Conservation (phyloP, 2,113 vertebrate species). For the Sinocyclocheilus anophthalmus region DNA sequence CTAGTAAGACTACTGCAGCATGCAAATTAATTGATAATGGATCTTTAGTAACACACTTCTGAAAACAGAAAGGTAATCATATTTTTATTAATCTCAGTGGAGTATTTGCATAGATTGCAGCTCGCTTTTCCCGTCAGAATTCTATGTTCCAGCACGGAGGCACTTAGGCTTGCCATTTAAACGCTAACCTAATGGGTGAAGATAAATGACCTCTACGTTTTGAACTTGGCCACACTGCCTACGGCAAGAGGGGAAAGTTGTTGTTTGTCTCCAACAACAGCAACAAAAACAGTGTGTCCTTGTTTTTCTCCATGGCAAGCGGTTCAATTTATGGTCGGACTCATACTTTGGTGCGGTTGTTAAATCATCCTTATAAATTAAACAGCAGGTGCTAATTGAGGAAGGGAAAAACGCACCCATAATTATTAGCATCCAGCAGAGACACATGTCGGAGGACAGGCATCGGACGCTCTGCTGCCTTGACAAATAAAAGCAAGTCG, state of each 20-base stretch:
- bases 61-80: constrained; percentile 41
- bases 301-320: constrained; percentile 44
- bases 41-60: constrained; percentile 33
- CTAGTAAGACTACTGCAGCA: constrained; percentile 42
- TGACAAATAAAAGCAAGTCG: constrained; percentile 13
- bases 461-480: constrained; percentile 48
- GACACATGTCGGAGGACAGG: constrained; percentile 68
- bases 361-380: constrained; percentile 73
- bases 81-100: constrained; percentile 44
- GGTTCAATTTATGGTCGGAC: constrained; percentile 64
- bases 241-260: constrained; percentile 22
- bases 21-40: constrained; percentile 55
- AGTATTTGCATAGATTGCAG: constrained; percentile 21
- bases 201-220: constrained; percentile 9
- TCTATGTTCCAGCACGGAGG: constrained; percentile 7
- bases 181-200: constrained; percentile 11
- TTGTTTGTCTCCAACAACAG: constrained; percentile 20
- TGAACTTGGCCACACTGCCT: constrained; percentile 9
- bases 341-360: constrained; percentile 70
- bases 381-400: constrained; percentile 76
- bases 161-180: constrained; percentile 19
- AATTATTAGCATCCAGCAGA: constrained; percentile 69
- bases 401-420: constrained; percentile 65
- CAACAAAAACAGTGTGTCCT: constrained; percentile 5
- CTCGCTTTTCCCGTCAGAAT: constrained; percentile 2